Conservation (phyloP, 2,888 invertebrate species). For the Colostygia pectinataria region DNA sequence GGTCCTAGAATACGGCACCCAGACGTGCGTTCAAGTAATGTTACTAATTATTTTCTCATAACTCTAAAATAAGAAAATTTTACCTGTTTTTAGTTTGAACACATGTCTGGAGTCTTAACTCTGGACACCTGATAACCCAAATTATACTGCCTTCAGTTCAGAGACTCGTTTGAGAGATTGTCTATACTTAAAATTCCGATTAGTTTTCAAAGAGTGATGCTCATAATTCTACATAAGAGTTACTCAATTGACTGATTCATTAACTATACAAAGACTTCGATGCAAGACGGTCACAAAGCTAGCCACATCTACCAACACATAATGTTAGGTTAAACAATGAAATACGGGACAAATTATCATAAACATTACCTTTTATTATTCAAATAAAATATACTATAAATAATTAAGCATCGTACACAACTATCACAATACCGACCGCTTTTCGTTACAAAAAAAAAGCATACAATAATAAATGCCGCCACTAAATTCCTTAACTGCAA, state of each 20-base stretch:
- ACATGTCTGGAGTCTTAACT: too few species aligned
- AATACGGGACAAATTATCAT: slow-evolving; percentile 61
- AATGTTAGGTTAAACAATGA: slow-evolving; percentile 64
- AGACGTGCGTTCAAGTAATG: too few species aligned
- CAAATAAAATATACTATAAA: slow-evolving; percentile 68
- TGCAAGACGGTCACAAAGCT: slow-evolving; percentile 43
- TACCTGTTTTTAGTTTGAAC: neutral
- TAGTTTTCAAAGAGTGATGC: too few species aligned
- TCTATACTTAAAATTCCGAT: too few species aligned
- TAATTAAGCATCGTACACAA: slow-evolving; percentile 75
- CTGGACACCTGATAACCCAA: neutral
- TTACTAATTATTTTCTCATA: too few species aligned
- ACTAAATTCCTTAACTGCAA: slow-evolving; percentile 57
- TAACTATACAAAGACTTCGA: too few species aligned
- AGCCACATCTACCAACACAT: slow-evolving; percentile 39
- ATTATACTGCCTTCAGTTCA: neutral
- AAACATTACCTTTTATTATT: slow-evolving; percentile 73
- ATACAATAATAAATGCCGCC: slow-evolving; percentile 38
- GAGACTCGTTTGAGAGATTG: neutral
- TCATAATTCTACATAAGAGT: too few species aligned
- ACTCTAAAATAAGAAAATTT: too few species aligned
- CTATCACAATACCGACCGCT: slow-evolving; percentile 73
- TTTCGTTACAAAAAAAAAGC: slow-evolving; percentile 36
- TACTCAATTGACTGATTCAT: too few species aligned
- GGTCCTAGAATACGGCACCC: neutral